phyloP scores from a whole-genome alignment of 92 coral and sea anemone genomes.

The Parazoanthus atlanticus region DNA sequence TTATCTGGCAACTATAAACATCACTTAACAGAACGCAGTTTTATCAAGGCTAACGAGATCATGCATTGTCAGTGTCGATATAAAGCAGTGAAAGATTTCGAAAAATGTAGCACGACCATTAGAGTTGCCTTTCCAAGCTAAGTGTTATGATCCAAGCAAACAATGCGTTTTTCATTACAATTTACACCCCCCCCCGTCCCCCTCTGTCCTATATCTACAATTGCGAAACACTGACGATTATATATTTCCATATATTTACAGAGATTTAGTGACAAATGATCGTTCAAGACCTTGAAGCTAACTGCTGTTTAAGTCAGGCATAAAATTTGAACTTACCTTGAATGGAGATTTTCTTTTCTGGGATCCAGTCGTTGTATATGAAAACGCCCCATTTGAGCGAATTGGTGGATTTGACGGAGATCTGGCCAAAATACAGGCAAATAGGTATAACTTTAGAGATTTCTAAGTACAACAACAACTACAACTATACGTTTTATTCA shows the following conservation, averaged over 20 bases:
- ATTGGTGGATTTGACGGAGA: conserved; percentile 37
- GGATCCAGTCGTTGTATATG: conserved; percentile 62
- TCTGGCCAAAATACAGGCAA: conserved; percentile 10
- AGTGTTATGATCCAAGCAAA: background rate
- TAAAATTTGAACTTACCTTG: conserved; percentile 37
- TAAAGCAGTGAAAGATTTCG: too few relatives aligned
- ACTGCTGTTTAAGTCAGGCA: background rate
- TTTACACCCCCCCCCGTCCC: background rate
- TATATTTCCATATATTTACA: background rate
- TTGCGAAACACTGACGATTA: background rate
- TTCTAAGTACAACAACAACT: too few relatives aligned
- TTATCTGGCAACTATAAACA: too few relatives aligned
- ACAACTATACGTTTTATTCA: too few relatives aligned
- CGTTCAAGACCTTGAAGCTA: background rate
- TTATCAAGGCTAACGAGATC: too few relatives aligned
- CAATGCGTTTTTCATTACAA: background rate
- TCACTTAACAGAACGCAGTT: too few relatives aligned
- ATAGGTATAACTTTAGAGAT: background rate
- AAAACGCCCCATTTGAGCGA: conserved; percentile 63
- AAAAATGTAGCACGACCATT: background rate
- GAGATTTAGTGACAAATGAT: background rate
- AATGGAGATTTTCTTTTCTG: conserved; percentile 51
- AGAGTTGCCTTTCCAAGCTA: background rate
- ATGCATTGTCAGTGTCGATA: too few relatives aligned
- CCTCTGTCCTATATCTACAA: background rate